Base-by-base conservation (phyloP, 2,797 vertebrate species). In the Pelochelys cantorii region DNA sequence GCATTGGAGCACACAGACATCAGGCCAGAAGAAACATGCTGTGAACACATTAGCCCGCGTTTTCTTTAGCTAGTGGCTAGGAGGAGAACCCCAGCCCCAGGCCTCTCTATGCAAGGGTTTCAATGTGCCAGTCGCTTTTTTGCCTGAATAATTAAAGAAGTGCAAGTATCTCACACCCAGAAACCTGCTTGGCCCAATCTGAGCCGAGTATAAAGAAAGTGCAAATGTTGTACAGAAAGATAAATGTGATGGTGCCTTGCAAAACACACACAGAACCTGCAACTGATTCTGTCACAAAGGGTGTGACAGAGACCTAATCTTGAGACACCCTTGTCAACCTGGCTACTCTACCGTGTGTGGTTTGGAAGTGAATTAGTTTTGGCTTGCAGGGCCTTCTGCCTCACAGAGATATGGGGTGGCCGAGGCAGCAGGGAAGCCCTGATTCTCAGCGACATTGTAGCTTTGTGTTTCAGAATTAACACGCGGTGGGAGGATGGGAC, bases 361-460 rank as follows among this genome's bases (percentile, higher is more conserved):
- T 48, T 13, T 52, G 74, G 25, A 23, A 77, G 42, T 48, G 42
- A 77, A 77, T 14, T 27, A 15, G 13, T 14, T 75, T 27, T 29
- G 25, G 42, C 23, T 52, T 52, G 15, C 13, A 15, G 13, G 23
- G 23, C 53, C 37, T 29, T 5, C 5, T 25, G 31, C 18, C 48
- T 42, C n/a, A 25, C n/a, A 8, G 29, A 12, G 54, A 31, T 14
- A 23, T n/a, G 12, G 74, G 74, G 42, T 52, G 13, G 23, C 42
- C 9, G 13, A 77, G 23, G 42, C 74, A 77, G 55, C 18, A 27
- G 4, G 2, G 65, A 34, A 8, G 8, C 14, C 29, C 54, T n/a
- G 56, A 37, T 84, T 83, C 7, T 18, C 71, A 27, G 0, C 0
- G 59, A 60, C 79, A 37, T 42, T 0, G 5, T 0, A 8, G 1